A percentile compares a stretch with the other conserved stretches of the same genome.
phyloP scores from a whole-genome alignment of 2,888 invertebrate species.

The Linyphia triangularis region DNA sequence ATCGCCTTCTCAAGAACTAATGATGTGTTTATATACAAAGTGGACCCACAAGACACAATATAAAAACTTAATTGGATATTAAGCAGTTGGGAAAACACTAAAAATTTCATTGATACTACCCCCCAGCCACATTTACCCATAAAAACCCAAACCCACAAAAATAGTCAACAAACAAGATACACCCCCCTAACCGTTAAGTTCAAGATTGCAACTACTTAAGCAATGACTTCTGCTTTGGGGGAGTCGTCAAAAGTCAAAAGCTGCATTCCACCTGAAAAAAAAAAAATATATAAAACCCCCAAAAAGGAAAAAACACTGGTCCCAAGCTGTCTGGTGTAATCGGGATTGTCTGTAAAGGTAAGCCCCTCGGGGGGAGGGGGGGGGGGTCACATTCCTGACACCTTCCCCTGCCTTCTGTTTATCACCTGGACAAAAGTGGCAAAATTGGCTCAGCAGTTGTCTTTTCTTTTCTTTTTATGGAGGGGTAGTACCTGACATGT shows the following conservation, averaged over 20 bases:
- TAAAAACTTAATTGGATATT: too few species aligned
- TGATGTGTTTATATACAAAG: too few species aligned
- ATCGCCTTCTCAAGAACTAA: too few species aligned
- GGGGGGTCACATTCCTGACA: conserved; percentile 25
- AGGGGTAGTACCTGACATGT: conserved; percentile 17
- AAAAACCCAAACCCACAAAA: neutral
- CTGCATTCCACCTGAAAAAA: conserved; percentile 14
- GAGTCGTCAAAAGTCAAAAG: neutral
- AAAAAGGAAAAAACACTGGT: conserved; percentile 16
- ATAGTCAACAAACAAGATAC: too few species aligned
- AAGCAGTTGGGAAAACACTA: neutral
- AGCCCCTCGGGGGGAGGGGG: neutral
- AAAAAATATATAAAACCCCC: neutral
- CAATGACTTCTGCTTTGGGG: conserved; percentile 26
- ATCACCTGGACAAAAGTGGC: conserved; percentile 65
- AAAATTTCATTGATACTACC: neutral
- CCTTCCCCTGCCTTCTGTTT: conserved; percentile 55
- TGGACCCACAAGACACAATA: too few species aligned
- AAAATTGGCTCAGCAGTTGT: conserved; percentile 61
- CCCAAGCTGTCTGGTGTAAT: conserved; percentile 66
- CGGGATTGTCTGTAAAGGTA: neutral
- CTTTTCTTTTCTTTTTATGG: conserved; percentile 28
- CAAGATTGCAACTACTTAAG: conserved; percentile 24
- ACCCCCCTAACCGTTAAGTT: conserved; percentile 1
- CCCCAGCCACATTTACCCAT: too few species aligned